These are phyloP conservation scores for Latrodectus elegans DNA, from an alignment of 2,888 invertebrate species.

Conservation along the genomic window DNA sequence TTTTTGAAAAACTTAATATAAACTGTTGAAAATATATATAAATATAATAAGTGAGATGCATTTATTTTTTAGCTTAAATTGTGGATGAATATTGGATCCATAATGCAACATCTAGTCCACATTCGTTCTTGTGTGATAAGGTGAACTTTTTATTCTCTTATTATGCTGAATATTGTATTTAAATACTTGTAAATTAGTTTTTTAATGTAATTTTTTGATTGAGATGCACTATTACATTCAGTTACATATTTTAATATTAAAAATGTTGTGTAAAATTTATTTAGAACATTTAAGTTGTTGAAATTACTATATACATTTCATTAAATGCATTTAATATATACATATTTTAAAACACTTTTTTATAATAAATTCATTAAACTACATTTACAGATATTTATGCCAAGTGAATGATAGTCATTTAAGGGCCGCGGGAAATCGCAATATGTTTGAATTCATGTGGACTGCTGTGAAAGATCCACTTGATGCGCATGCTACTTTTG, in stretches of 20 bases:
- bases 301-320: too few species aligned
- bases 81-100: conserved; percentile 93
- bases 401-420: conserved; percentile 92
- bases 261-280: too few species aligned
- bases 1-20: too few species aligned
- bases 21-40: too few species aligned
- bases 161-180: neutral
- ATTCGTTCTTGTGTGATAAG: conserved; percentile 87
- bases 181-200: too few species aligned
- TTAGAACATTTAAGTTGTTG: too few species aligned
- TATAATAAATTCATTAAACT: too few species aligned
- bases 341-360: too few species aligned
- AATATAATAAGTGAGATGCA: neutral
- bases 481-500: conserved; percentile 78
- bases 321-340: too few species aligned
- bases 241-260: neutral
- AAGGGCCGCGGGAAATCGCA: conserved; percentile 89
- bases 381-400: conserved; percentile 86
- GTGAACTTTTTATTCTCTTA: conserved; percentile 62
- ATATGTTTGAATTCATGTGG: conserved; percentile 98
- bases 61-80: conserved; percentile 81
- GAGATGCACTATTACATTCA: neutral
- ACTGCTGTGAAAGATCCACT: conserved; percentile 93
- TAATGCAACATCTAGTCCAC: conserved; percentile 90
- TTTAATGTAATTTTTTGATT: too few species aligned